These are phyloP conservation scores for Drosophila peninsularis DNA, from an alignment of 2,888 invertebrate species.

Conservation along the genomic window DNA sequence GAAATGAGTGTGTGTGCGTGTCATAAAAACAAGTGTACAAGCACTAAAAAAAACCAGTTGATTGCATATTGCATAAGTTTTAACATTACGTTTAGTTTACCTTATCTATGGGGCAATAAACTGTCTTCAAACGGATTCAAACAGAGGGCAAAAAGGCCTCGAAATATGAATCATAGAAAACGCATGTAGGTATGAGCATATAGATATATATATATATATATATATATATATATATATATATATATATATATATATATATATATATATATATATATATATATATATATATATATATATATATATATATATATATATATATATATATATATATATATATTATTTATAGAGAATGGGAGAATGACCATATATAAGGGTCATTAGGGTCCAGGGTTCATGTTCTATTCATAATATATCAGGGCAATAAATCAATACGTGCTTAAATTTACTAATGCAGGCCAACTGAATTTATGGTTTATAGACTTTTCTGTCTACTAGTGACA, in stretches of 20 bases:
- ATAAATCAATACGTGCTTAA: too few species aligned
- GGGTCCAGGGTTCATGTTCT: too few species aligned
- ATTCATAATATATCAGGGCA: too few species aligned
- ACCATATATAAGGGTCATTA: too few species aligned
- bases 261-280: not conserved
- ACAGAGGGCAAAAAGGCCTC: not conserved
- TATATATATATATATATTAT: not conserved
- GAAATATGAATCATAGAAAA: not conserved
- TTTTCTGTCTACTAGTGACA: too few species aligned
- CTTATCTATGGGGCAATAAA: conserved; percentile 29
- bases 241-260: not conserved
- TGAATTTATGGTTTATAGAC: too few species aligned
- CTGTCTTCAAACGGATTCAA: conserved; percentile 17
- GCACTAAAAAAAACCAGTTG: conserved; percentile 58
- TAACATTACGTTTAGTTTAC: conserved; percentile 35
- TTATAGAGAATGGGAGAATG: too few species aligned
- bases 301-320: not conserved
- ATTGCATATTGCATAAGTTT: conserved; percentile 48
- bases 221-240: not conserved
- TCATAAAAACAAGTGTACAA: conserved; percentile 16
- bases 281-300: not conserved
- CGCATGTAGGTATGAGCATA: not conserved
- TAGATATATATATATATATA: not conserved
- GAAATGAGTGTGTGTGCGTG: conserved; percentile 5
- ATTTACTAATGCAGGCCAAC: too few species aligned